phyloP scores from a whole-genome alignment of 2,888 invertebrate genomes.

The Arenicola marina region DNA sequence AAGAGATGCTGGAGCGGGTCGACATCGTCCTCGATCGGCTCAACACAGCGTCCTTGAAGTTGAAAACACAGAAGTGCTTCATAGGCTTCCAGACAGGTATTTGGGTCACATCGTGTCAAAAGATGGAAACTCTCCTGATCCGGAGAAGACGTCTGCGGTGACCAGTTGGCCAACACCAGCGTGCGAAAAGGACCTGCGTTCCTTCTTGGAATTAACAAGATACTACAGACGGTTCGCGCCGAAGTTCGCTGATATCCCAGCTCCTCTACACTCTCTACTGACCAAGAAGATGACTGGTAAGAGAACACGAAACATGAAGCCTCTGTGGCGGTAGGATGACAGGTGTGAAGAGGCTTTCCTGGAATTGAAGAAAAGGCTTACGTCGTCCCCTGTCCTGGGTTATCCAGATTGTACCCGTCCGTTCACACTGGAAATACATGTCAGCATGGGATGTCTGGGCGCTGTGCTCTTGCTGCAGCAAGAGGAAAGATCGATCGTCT shows the following conservation, averaged over 20 bases:
- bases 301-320: constrained; percentile 9
- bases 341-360: not conserved
- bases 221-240: constrained; percentile 31
- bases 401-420: constrained; percentile 30
- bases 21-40: constrained; percentile 31
- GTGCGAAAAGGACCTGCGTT: constrained; percentile 16
- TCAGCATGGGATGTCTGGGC: constrained; percentile 28
- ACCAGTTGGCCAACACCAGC: constrained; percentile 28
- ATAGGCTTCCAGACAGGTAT: constrained; percentile 18
- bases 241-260: constrained; percentile 29
- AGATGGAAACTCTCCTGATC: constrained; percentile 28
- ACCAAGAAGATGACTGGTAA: too few relatives aligned
- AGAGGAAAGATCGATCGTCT: constrained; percentile 14
- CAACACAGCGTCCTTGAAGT: constrained; percentile 21
- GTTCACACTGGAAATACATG: constrained; percentile 34
- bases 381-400: constrained; percentile 28
- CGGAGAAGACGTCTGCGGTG: constrained; percentile 24
- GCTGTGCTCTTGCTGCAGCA: constrained; percentile 32
- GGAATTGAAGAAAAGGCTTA: constrained; percentile 10
- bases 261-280: constrained; percentile 26
- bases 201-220: constrained; percentile 28
- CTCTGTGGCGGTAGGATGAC: not conserved
- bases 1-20: constrained; percentile 30
- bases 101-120: constrained; percentile 24
- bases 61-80: constrained; percentile 33